Conservation (phyloP, 2,113 vertebrate species). For the Chlamydotis undulata region DNA sequence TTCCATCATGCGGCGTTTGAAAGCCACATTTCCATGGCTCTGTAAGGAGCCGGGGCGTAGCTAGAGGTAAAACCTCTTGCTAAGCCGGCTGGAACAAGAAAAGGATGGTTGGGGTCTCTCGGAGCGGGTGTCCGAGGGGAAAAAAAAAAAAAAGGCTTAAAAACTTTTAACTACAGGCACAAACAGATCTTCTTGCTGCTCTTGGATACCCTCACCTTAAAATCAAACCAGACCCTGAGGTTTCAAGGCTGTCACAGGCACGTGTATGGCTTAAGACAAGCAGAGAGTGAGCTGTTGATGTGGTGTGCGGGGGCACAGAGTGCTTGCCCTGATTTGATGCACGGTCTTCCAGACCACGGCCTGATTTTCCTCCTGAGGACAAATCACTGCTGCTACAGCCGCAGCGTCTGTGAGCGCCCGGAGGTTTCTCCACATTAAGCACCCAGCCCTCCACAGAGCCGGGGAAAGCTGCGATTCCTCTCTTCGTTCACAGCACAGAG, state of each 20-base stretch:
- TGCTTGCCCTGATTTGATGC: background rate
- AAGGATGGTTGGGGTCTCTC: background rate
- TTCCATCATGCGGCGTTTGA: background rate
- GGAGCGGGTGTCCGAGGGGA: background rate
- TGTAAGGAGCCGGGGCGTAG: background rate
- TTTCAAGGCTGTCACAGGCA: background rate
- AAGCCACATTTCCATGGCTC: background rate
- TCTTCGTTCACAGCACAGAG: background rate
- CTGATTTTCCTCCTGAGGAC: background rate
- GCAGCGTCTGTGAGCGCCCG: background rate
- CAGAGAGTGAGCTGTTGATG: background rate
- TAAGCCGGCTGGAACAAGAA: background rate
- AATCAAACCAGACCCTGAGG: background rate
- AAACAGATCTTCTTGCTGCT: background rate
- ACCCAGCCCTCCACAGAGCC: background rate
- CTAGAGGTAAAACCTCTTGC: background rate
- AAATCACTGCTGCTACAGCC: background rate
- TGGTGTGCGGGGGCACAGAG: rapidly evolving
- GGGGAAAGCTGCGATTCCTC: background rate
- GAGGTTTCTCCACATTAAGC: background rate
- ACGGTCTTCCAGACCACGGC: rapidly evolving
- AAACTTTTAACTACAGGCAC: background rate
- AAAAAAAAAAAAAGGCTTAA: background rate
- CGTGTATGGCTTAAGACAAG: background rate
- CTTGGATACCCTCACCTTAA: background rate